Evolutionary conservation across 2,888 invertebrate genomes (phyloP).

Genomic region (Myathropa florea): DNA sequence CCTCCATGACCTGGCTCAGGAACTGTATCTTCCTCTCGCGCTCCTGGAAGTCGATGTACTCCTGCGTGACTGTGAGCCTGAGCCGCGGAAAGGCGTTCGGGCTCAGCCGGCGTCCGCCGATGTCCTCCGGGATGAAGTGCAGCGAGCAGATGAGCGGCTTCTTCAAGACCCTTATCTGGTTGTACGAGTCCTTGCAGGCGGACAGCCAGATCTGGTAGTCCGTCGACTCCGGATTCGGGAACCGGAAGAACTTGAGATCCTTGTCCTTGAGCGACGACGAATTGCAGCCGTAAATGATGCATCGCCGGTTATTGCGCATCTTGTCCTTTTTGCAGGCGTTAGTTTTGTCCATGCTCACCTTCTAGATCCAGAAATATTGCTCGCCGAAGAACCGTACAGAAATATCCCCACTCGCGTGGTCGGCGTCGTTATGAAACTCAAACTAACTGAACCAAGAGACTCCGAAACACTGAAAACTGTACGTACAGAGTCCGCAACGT

Average conservation of each 20-base stretch:
- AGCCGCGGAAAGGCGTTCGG: constrained; percentile 77
- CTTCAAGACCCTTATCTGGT: constrained; percentile 78
- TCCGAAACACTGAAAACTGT: constrained; percentile 63
- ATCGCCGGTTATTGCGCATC: constrained; percentile 78
- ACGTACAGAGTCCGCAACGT: constrained; percentile 51
- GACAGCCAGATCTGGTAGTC: constrained; percentile 78
- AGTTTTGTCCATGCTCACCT: constrained; percentile 12
- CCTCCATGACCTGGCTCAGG: constrained; percentile 78
- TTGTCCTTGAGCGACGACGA: constrained; percentile 78
- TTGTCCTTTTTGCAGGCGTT: constrained; percentile 25
- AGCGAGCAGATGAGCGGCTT: constrained; percentile 78
- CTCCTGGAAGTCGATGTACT: constrained; percentile 77
- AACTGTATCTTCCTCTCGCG: constrained; percentile 78
- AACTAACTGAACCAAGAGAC: constrained; percentile 61
- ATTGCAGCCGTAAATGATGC: constrained; percentile 78
- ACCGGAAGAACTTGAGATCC: constrained; percentile 78
- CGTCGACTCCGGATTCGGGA: constrained; percentile 77
- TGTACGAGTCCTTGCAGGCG: constrained; percentile 78
- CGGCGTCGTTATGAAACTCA: constrained; percentile 31
- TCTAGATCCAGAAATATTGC: not conserved
- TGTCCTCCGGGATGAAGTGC: constrained; percentile 77
- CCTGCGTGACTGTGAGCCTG: constrained; percentile 76
- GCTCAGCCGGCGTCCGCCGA: constrained; percentile 77
- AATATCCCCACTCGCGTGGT: constrained; percentile 34
- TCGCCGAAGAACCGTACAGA: constrained; percentile 15